These are phyloP conservation scores for Tragulus kanchil DNA, from an alignment of 2,113 vertebrate species.

Conservation along the genomic window DNA sequence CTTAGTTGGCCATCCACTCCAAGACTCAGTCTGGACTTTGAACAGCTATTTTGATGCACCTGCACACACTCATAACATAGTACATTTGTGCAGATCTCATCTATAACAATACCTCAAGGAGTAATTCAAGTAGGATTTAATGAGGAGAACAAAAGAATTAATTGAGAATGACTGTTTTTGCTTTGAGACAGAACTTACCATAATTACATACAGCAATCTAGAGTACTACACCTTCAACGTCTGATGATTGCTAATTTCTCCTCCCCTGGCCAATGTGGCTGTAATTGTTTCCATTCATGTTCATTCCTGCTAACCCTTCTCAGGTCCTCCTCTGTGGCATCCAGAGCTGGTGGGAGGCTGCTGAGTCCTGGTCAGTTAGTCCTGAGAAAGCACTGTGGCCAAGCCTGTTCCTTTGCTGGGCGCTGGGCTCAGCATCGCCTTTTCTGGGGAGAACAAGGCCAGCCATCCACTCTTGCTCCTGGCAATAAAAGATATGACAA, in stretches of 20 bases:
- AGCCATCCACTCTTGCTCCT: neutral
- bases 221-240: neutral
- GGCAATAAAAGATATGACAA: too few species aligned
- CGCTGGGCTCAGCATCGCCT: too few species aligned
- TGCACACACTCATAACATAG: neutral
- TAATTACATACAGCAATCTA: constrained; percentile 50
- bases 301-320: neutral
- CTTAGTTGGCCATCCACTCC: neutral
- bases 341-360: neutral
- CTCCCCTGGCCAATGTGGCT: neutral
- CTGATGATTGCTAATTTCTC: neutral
- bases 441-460: neutral
- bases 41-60: too few species aligned
- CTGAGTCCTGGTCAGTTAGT: neutral
- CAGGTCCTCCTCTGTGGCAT: neutral
- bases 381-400: neutral
- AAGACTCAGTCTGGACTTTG: neutral
- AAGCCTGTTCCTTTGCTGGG: neutral
- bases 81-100: neutral
- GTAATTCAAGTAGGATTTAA: constrained; percentile 69
- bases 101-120: constrained; percentile 57
- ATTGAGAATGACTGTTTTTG: constrained; percentile 75
- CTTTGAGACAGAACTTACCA: constrained; percentile 49
- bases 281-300: neutral
- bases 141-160: constrained; percentile 78